These are phyloP conservation scores for Lasioglossum albipes DNA, from an alignment of 1,140 invertebrate species.

Conservation along the genomic window DNA sequence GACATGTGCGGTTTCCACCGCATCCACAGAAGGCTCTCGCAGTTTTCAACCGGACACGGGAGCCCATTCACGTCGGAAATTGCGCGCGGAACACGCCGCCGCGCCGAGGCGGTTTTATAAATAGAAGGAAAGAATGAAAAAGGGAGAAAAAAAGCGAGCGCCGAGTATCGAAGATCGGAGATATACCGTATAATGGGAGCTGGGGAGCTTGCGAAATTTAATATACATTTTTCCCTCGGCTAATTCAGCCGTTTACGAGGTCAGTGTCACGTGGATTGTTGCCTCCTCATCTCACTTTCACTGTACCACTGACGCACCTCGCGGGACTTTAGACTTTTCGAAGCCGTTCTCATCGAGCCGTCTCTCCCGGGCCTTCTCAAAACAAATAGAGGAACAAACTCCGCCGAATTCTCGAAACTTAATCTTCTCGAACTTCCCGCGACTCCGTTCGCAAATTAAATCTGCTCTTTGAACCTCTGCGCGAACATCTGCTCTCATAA, in stretches of 20 bases:
- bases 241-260: constrained; percentile 1
- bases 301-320: neutral
- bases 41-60: neutral
- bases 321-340: neutral
- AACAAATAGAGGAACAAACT: too few relatives aligned
- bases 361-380: too few relatives aligned
- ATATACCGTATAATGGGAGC: neutral
- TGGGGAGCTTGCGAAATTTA: neutral
- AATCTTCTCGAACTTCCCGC: too few relatives aligned
- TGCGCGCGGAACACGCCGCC: neutral
- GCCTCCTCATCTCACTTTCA: constrained; percentile 31
- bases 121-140: neutral
- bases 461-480: too few relatives aligned
- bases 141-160: too few relatives aligned
- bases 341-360: neutral
- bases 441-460: too few relatives aligned
- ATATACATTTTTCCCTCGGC: neutral
- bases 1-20: constrained; percentile 24
- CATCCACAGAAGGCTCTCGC: constrained; percentile 5
- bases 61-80: neutral
- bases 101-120: neutral
- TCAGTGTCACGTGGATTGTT: constrained; percentile 28
- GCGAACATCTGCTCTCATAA: too few relatives aligned
- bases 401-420: too few relatives aligned
- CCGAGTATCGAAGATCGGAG: neutral